These are phyloP conservation scores for Theonella swinhoei DNA, from an alignment of 37 sponge, comb jelly and placozoan species.

Conservation along the genomic window DNA sequence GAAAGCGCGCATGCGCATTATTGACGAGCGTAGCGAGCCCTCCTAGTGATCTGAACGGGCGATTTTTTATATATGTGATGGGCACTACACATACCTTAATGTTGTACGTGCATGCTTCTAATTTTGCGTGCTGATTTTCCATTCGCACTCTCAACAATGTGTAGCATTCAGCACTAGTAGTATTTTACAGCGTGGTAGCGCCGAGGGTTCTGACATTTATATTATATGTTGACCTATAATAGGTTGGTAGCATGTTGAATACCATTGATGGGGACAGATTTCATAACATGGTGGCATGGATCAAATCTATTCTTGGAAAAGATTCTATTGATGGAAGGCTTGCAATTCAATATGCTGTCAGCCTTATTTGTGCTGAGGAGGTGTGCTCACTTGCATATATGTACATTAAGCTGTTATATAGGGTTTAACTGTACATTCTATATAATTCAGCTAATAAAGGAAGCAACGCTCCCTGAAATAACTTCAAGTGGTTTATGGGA, in stretches of 20 bases:
- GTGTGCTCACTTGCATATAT: not conserved
- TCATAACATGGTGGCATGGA: not conserved
- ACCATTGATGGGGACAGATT: not conserved
- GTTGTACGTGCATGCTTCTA: too few species aligned
- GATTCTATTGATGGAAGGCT: constrained; percentile 8
- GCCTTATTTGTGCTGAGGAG: constrained; percentile 9
- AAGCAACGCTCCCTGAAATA: not conserved
- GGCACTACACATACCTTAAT: too few species aligned
- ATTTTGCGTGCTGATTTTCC: too few species aligned
- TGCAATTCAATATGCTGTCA: constrained; percentile 18
- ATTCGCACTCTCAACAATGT: too few species aligned
- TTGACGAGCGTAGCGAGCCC: too few species aligned
- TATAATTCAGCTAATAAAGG: not conserved
- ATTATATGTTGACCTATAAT: too few species aligned
- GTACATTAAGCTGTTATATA: not conserved
- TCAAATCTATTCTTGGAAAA: not conserved
- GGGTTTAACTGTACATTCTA: not conserved
- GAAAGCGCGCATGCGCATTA: too few species aligned
- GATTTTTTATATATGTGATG: too few species aligned
- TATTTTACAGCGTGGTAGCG: too few species aligned
- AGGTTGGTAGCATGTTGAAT: not conserved
- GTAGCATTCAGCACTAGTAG: too few species aligned
- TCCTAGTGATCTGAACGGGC: too few species aligned
- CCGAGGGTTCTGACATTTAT: too few species aligned
- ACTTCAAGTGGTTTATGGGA: not conserved